Evolutionary conservation across 1,140 invertebrate species (phyloP).

Genomic region (Ericerus pela): DNA sequence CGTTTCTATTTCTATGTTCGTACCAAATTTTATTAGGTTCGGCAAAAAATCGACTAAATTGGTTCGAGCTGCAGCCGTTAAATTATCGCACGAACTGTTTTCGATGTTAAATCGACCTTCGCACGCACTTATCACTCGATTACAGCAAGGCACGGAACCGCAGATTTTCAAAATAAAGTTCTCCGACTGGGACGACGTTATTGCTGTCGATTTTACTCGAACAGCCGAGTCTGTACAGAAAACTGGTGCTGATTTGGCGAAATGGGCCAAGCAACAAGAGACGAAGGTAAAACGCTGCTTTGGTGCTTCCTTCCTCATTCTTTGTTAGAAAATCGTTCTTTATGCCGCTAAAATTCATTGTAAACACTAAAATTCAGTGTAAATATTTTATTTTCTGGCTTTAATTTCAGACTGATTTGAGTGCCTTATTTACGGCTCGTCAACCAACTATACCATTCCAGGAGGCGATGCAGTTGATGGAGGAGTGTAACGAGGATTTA

Average conservation of each 20-base stretch:
- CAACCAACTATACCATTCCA: conserved; percentile 70
- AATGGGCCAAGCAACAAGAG: conserved; percentile 82
- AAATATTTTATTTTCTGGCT: background rate
- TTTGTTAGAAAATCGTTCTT: too few species aligned
- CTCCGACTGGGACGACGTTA: conserved; percentile 95
- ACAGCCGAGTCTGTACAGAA: conserved; percentile 93
- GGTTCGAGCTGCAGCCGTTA: conserved; percentile 88
- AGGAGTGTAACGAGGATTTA: conserved; percentile 89
- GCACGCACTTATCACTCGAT: conserved; percentile 74
- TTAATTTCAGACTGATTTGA: conserved; percentile 60
- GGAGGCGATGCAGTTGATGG: conserved; percentile 79
- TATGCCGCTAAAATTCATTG: background rate
- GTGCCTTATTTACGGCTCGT: conserved; percentile 86
- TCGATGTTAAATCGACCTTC: conserved; percentile 78
- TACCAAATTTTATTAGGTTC: conserved; percentile 47
- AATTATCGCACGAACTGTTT: conserved; percentile 87
- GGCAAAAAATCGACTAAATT: conserved; percentile 94
- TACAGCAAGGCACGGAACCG: conserved; percentile 61
- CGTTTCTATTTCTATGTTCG: too few species aligned
- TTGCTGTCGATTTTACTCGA: conserved; percentile 96
- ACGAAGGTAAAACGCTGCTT: conserved; percentile 55
- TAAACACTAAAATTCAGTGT: background rate
- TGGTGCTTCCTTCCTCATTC: too few species aligned
- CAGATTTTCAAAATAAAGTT: conserved; percentile 97
- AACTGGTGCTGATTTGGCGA: conserved; percentile 88